Percentiles rank a stretch among this genome's conserved stretches.
These are phyloP conservation scores for Cyanoderma ruficeps DNA, from an alignment of 2,113 vertebrate species.

Conservation along the genomic window DNA sequence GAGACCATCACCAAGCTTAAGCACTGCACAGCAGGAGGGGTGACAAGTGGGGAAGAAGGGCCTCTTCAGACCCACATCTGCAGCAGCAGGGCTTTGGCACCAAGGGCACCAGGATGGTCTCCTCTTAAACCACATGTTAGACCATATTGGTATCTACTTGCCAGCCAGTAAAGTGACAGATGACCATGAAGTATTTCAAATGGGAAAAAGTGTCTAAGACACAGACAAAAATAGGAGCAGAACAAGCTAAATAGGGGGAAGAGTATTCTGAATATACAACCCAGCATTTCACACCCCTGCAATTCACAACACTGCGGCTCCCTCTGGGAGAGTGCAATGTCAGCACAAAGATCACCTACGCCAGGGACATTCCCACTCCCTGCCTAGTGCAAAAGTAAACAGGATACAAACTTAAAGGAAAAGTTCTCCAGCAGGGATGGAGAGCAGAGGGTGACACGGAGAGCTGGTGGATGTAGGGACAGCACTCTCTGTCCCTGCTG, in stretches of 20 bases:
- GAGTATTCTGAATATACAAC: not conserved
- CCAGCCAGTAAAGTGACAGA: not conserved
- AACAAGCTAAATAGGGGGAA: not conserved
- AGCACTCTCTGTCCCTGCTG: not conserved
- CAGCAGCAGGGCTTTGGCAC: not conserved
- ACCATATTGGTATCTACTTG: not conserved
- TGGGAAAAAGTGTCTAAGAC: not conserved
- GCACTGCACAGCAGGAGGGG: fast-evolving
- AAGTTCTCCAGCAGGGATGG: not conserved
- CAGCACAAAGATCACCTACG: not conserved
- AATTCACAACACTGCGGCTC: not conserved
- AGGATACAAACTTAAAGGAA: not conserved
- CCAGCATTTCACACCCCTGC: not conserved
- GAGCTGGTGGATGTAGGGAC: not conserved
- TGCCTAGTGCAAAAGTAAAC: not conserved
- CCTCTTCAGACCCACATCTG: not conserved
- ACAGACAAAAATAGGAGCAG: slow-evolving; percentile 36
- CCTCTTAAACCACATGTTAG: not conserved
- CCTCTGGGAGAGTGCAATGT: not conserved
- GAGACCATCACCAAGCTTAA: not conserved
- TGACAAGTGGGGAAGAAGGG: not conserved
- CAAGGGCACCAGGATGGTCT: not conserved
- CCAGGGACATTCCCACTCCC: slow-evolving; percentile 1
- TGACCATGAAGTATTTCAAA: not conserved
- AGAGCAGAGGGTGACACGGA: not conserved